Conservation (phyloP, 2,797 vertebrate species). For the Molossus molossus region DNA sequence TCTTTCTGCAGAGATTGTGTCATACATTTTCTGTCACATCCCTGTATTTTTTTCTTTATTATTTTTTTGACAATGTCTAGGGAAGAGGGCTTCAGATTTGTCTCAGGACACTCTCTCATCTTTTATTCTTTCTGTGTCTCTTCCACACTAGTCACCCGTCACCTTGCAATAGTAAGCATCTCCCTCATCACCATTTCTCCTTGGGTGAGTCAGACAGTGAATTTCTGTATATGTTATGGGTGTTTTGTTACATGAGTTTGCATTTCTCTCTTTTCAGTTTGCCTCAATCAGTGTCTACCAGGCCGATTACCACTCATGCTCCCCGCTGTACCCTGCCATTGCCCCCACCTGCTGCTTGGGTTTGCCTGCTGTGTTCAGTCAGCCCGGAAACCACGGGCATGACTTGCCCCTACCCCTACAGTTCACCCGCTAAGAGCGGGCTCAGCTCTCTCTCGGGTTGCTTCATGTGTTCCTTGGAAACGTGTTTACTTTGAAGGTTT, state of each 20-base stretch:
- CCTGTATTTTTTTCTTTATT: neutral
- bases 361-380: neutral
- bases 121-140: neutral
- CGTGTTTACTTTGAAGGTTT: neutral
- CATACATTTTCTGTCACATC: neutral
- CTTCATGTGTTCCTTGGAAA: conserved; percentile 12
- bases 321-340: neutral
- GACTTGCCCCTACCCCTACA: neutral
- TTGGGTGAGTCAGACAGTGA: neutral
- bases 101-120: neutral
- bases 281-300: neutral
- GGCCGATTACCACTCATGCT: neutral
- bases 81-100: neutral
- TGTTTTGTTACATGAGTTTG: neutral
- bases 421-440: neutral
- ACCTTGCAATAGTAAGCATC: no score
- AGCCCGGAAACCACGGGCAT: neutral
- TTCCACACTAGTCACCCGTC: neutral
- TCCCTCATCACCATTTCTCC: neutral
- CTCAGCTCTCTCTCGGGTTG: neutral
- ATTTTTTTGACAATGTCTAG: neutral
- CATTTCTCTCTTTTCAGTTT: neutral
- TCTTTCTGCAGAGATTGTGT: conserved; percentile 5
- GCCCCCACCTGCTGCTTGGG: neutral
- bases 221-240: neutral